Evolutionary conservation across 2,888 invertebrate species (phyloP).

Genomic region (Lithosia quadra): DNA sequence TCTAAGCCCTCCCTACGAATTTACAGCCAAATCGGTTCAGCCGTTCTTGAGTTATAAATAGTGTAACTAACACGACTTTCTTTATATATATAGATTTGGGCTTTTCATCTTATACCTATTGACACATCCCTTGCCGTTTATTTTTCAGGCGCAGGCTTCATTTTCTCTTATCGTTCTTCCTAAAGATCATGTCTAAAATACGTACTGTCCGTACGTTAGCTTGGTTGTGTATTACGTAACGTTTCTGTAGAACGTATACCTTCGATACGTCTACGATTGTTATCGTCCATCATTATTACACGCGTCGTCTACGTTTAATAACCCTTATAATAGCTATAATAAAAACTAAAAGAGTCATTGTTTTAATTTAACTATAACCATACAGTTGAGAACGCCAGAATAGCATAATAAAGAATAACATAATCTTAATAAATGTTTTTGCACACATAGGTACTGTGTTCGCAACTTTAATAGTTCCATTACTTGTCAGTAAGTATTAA

Average conservation of each 20-base stretch:
- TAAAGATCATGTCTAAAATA: too few species aligned
- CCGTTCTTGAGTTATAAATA: too few species aligned
- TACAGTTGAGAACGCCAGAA: not conserved
- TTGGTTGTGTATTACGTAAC: not conserved
- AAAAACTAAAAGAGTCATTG: constrained; percentile 4
- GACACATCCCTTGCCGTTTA: too few species aligned
- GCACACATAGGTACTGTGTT: not conserved
- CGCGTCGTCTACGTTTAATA: not conserved
- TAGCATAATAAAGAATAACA: not conserved
- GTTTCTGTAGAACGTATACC: not conserved
- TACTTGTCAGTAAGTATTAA: not conserved
- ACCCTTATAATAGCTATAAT: not conserved
- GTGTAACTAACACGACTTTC: too few species aligned
- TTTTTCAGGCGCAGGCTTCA: too few species aligned
- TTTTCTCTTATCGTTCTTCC: too few species aligned
- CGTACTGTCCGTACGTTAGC: too few species aligned
- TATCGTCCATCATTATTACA: not conserved
- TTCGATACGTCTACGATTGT: not conserved
- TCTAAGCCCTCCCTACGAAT: too few species aligned
- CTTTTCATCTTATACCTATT: too few species aligned
- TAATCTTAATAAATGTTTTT: not conserved
- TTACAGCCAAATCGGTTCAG: too few species aligned
- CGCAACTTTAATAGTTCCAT: not conserved
- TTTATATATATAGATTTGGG: too few species aligned
- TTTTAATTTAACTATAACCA: constrained; percentile 3